A percentile compares a stretch with the other conserved stretches of the same genome.
phyloP scores from a whole-genome alignment of 2,113 vertebrate species.

The Coptodon rendalli region DNA sequence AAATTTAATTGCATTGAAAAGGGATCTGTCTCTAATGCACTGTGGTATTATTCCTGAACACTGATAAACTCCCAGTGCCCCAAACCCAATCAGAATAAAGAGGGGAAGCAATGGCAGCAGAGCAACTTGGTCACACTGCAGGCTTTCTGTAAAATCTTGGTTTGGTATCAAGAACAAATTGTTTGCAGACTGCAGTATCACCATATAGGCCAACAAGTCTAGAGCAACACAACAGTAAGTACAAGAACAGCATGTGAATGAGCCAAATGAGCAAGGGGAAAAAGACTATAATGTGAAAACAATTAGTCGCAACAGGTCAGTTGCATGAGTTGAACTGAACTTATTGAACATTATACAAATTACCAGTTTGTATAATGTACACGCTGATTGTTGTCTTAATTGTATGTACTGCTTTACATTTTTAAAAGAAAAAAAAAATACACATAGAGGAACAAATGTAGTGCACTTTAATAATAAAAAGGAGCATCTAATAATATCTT shows the following conservation, averaged over 20 bases:
- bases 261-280: background rate
- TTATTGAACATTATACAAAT: background rate
- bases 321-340: background rate
- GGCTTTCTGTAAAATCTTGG: background rate
- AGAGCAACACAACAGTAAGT: background rate
- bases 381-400: background rate
- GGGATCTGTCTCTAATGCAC: background rate
- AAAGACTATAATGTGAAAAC: background rate
- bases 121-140: background rate
- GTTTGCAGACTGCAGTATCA: background rate
- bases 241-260: background rate
- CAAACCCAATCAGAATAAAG: conserved; percentile 37
- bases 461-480: background rate
- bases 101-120: background rate
- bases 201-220: background rate
- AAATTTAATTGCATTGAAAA: conserved; percentile 23
- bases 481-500: background rate
- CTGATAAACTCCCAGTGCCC: conserved; percentile 13
- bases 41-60: conserved; percentile 11
- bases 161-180: background rate
- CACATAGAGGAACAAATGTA: background rate
- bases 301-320: background rate
- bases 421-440: background rate
- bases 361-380: background rate
- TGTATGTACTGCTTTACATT: background rate